Evolutionary conservation across 2,113 vertebrate species (phyloP).

Genomic region (Nettapus auritus): DNA sequence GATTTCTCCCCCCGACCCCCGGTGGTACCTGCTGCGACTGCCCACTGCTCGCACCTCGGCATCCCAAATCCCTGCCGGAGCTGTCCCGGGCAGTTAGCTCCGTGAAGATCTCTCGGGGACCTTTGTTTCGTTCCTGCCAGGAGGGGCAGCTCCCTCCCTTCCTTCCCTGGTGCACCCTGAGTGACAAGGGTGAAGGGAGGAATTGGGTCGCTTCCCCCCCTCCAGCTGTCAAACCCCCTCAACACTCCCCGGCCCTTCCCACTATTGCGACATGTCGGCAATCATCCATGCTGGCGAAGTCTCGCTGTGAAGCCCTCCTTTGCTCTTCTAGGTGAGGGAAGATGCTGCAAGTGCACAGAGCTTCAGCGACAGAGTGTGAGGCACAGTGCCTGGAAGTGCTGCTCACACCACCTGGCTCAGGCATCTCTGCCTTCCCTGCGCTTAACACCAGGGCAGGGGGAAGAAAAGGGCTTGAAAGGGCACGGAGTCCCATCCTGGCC

Average conservation of each 20-base stretch:
- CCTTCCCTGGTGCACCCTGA: not conserved
- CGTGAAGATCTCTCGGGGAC: not conserved
- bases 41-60: not conserved
- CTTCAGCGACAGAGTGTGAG: not conserved
- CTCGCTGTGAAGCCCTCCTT: not conserved
- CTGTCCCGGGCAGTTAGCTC: not conserved
- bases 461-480: not conserved
- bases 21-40: not conserved
- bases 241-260: not conserved
- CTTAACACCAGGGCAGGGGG: not conserved
- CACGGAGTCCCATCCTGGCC: not conserved
- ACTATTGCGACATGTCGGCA: rapidly evolving
- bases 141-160: not conserved
- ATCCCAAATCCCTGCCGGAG: not conserved
- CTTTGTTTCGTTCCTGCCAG: not conserved
- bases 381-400: not conserved
- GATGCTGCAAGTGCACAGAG: not conserved
- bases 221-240: not conserved
- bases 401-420: not conserved
- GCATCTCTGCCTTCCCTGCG: not conserved
- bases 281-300: not conserved
- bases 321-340: not conserved
- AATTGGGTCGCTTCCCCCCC: not conserved
- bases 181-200: not conserved
- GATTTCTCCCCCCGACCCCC: rapidly evolving